Base-by-base conservation (phyloP, 2,113 vertebrate species). In the Chaetura pelagica region DNA sequence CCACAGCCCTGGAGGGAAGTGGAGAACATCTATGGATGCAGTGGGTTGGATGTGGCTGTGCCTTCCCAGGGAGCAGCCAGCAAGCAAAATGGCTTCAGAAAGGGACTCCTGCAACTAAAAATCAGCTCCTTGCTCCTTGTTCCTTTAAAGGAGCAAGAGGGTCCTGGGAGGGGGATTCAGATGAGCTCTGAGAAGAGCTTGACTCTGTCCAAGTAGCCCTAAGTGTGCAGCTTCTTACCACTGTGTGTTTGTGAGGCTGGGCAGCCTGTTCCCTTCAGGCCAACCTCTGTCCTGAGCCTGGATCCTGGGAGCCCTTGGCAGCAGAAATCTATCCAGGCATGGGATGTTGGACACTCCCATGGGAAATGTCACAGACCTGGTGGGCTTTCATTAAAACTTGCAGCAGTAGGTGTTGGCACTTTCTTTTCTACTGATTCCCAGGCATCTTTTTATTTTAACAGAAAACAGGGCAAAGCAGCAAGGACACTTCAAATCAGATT, bases 401-500 rank as follows among this genome's bases (percentile, higher is more conserved):
- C 46, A 54, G 26, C 61, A 30, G 51, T 5, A 46, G n/a, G 15
- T 54, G 1, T 7, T 26, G 76, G 19, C 15, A 0, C 7, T 0
- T 16, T 2, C n/a, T 35, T 42, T 17, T 15, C n/a, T 32, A 13
- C 35, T 30, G 24, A 17, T 67, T n/a, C 52, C 38, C 44, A 29
- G 42, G 32, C 26, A 42, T 42, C 40, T 42, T 42, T 42, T 42
- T 67, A 63, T 27, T 67, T 2, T 57, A 29, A 17, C 59, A 32
- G 10, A 44, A 55, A 54, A 3, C 29, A 6, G 32, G 46, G 44
- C 52, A 40, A 12, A 61, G 44, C 32, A 62, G 46, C 10, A 20
- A 14, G 46, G 11, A 57, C 5, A 0, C 6, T 27, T 44, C 1
- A 8, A 21, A 16, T 19, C 10, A 0, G 3, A 0, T 10, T 46